A percentile compares a stretch with the other conserved stretches of the same genome.
These are phyloP conservation scores for Bombus impatiens DNA, from an alignment of 1,140 invertebrate genomes.

Conservation along the genomic window DNA sequence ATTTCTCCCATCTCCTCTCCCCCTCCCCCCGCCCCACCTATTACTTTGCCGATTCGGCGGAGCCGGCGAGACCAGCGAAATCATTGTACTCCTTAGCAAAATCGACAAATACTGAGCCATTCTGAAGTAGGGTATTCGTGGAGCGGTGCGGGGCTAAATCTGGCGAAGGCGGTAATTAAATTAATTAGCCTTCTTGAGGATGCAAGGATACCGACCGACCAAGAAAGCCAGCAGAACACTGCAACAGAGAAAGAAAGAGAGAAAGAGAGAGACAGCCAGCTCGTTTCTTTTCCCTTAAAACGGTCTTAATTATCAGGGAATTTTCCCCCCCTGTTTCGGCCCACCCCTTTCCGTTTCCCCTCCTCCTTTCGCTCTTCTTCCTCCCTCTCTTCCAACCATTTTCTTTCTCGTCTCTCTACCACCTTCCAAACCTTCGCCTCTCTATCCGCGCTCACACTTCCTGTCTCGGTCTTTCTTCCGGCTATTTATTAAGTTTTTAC, in stretches of 20 bases:
- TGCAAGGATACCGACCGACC: conserved; percentile 70
- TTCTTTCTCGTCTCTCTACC: not conserved
- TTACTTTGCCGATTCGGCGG: too few species aligned
- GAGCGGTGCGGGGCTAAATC: conserved; percentile 66
- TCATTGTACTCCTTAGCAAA: conserved; percentile 36
- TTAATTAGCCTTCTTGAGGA: conserved; percentile 80
- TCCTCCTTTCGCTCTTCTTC: not conserved
- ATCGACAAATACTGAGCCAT: conserved; percentile 40
- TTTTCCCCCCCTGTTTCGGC: conserved; percentile 27
- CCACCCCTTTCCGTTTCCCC: not conserved
- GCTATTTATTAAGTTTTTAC: conserved; percentile 77
- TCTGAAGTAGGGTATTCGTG: conserved; percentile 30
- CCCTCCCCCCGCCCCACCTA: too few species aligned
- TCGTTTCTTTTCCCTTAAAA: conserved; percentile 74
- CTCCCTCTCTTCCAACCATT: not conserved
- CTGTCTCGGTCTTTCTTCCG: conserved; percentile 61
- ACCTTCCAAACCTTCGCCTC: not conserved
- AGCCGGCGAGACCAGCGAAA: conserved; percentile 8
- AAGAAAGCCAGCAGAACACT: conserved; percentile 22
- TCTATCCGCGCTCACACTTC: conserved; percentile 39
- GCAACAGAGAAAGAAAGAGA: not conserved
- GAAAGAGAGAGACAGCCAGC: not conserved
- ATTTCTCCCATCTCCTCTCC: not conserved
- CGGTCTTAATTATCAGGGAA: conserved; percentile 74
- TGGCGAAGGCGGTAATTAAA: conserved; percentile 78